These are phyloP conservation scores for Notarius lentiginosus DNA, from an alignment of 2,113 vertebrate genomes.

Conservation along the genomic window DNA sequence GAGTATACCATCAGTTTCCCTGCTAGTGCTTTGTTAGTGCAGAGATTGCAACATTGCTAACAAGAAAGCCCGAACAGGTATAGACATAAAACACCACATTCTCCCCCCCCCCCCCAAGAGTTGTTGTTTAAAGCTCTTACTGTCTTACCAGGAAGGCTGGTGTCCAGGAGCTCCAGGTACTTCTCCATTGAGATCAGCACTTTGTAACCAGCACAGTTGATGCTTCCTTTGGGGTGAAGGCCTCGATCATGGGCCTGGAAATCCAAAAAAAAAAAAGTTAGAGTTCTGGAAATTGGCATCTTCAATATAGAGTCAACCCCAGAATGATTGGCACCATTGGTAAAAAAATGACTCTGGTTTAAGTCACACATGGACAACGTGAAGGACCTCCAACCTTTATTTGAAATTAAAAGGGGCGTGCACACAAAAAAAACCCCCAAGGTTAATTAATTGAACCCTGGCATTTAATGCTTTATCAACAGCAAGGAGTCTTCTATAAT, in stretches of 20 bases:
- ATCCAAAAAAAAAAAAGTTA: constrained; percentile 15
- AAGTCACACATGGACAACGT: not conserved
- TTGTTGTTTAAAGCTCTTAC: not conserved
- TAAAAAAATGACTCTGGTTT: not conserved
- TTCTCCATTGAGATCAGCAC: constrained; percentile 86
- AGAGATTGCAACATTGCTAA: not conserved
- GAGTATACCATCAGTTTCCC: not conserved
- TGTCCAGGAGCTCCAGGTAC: constrained; percentile 84
- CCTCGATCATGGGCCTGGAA: constrained; percentile 82
- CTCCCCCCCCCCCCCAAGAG: not conserved
- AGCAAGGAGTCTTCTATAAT: not conserved
- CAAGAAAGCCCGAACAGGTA: not conserved
- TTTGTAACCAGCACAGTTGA: constrained; percentile 89
- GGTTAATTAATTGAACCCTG: too few species aligned
- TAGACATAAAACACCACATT: not conserved
- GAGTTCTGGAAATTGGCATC: not conserved
- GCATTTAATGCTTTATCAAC: not conserved
- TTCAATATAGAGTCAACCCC: not conserved
- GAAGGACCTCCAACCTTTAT: not conserved
- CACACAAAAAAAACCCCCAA: too few species aligned
- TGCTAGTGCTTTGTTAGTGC: not conserved
- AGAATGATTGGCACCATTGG: not conserved
- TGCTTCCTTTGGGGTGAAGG: constrained; percentile 75
- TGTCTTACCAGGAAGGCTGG: constrained; percentile 80
- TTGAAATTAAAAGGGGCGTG: not conserved